Conservation (phyloP, 2,888 invertebrate genomes). For the Aphidius colemani region DNA sequence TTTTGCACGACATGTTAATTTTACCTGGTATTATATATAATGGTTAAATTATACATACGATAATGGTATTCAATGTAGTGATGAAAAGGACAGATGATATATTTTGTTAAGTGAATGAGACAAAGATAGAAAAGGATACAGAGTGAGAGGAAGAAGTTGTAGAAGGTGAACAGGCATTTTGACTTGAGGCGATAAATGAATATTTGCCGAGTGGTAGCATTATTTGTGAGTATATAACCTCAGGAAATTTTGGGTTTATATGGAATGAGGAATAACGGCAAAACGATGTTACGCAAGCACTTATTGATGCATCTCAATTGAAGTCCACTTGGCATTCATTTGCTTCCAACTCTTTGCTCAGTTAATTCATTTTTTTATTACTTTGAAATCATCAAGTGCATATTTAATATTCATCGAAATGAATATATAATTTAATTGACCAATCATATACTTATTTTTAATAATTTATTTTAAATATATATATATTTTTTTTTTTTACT, state of each 20-base stretch:
- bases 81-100: background rate
- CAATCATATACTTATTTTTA: no score
- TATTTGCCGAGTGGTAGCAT: conserved; percentile 1
- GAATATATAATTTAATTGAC: no score
- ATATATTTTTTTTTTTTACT: no score
- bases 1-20: conserved; percentile 69
- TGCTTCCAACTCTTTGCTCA: background rate
- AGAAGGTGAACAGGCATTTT: conserved; percentile 5
- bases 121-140: conserved; percentile 6
- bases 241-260: conserved; percentile 7
- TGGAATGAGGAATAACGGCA: conserved; percentile 15
- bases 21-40: conserved; percentile 49
- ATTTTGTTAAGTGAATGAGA: background rate
- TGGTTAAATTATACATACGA: conserved; percentile 21
- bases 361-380: background rate
- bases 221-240: conserved; percentile 5
- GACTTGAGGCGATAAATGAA: background rate
- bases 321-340: conserved; percentile 15
- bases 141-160: conserved; percentile 11
- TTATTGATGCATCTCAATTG: conserved; percentile 3
- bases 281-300: conserved; percentile 11
- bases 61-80: conserved; percentile 3
- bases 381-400: conserved; percentile 9
- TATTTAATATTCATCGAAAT: background rate
- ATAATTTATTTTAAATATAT: no score